Conservation (phyloP, 1,140 invertebrate species). For the Aphidius ervi region DNA sequence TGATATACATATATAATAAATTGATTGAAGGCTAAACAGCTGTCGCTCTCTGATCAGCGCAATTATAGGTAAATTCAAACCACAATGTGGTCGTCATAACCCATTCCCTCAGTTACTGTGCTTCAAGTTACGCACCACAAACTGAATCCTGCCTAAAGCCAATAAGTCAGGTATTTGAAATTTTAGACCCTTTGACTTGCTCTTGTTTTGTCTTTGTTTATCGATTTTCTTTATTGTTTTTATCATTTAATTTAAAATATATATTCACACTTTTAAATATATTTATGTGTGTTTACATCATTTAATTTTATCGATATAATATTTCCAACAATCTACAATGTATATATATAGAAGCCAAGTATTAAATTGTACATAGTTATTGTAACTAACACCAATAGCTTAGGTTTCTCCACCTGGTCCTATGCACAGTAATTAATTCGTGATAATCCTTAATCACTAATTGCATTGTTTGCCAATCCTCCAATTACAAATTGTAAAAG, state of each 20-base stretch:
- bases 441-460: conserved; percentile 51
- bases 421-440: conserved; percentile 42
- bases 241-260: too few relatives aligned
- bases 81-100: conserved; percentile 12
- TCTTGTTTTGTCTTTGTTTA: too few relatives aligned
- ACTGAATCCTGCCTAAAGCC: conserved; percentile 37
- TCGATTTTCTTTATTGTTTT: too few relatives aligned
- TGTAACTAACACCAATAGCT: conserved; percentile 31
- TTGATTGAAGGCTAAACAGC: too few relatives aligned
- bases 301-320: too few relatives aligned
- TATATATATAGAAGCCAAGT: conserved; percentile 25
- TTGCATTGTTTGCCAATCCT: conserved; percentile 30
- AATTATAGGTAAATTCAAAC: conserved; percentile 22
- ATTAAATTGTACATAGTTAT: conserved; percentile 35
- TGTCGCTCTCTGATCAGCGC: conserved; percentile 5
- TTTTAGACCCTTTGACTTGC: conserved; percentile 31
- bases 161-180: conserved; percentile 35
- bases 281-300: too few relatives aligned
- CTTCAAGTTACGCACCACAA: conserved; percentile 32
- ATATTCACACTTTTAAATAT: too few relatives aligned
- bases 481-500: conserved; percentile 15
- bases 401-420: conserved; percentile 26
- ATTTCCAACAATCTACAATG: conserved; percentile 16
- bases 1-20: too few relatives aligned
- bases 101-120: conserved; percentile 6